phyloP scores from a whole-genome alignment of 2,113 vertebrate species.

The Reinhardtius hippoglossoides region DNA sequence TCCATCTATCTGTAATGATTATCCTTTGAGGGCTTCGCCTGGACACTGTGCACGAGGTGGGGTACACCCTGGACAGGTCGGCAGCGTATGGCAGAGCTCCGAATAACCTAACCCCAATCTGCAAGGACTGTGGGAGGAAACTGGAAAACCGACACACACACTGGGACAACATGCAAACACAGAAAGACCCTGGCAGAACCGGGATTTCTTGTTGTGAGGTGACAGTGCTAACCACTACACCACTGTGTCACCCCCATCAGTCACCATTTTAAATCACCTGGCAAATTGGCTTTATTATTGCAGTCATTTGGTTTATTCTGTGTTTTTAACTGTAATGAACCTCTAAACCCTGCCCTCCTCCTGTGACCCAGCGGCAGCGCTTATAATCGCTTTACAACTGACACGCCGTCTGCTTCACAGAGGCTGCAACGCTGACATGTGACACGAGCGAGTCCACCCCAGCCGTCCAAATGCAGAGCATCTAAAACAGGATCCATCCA shows the following conservation, averaged over 20 bases:
- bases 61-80: too few species aligned
- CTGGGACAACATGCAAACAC: neutral
- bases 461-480: neutral
- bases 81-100: too few species aligned
- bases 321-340: slow-evolving; percentile 26
- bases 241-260: neutral
- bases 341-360: slow-evolving; percentile 28
- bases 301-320: slow-evolving; percentile 1
- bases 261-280: slow-evolving; percentile 7
- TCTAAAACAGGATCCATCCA: slow-evolving; percentile 23
- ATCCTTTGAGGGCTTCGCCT: too few species aligned
- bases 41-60: too few species aligned
- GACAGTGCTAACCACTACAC: too few species aligned
- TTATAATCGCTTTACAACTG: slow-evolving; percentile 32
- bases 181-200: neutral
- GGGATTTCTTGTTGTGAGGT: neutral
- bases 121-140: too few species aligned
- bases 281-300: slow-evolving; percentile 6
- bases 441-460: slow-evolving; percentile 26
- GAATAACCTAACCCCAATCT: too few species aligned
- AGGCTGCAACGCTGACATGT: slow-evolving; percentile 26
- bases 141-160: too few species aligned
- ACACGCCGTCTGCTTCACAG: slow-evolving; percentile 22
- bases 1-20: too few species aligned
- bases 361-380: slow-evolving; percentile 32